Evolutionary conservation across 35 echinoderm and acorn worm species (phyloP).

Genomic region (Apostichopus parvimensis): DNA sequence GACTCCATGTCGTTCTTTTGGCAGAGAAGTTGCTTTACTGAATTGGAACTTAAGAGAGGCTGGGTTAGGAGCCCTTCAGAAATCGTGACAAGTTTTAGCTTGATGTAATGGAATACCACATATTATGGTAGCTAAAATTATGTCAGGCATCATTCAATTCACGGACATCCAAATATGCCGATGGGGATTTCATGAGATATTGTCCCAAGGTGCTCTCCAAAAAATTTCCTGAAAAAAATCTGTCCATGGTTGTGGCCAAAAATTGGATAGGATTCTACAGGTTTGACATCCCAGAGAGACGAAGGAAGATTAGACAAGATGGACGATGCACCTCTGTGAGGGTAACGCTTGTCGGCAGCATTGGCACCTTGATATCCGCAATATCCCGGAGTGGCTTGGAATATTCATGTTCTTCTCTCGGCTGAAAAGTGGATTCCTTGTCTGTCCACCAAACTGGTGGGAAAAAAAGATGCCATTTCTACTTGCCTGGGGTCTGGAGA

Average conservation of each 20-base stretch:
- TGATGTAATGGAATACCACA: neutral
- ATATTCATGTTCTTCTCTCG: no score
- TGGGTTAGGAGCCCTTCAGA: neutral
- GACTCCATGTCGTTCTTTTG: neutral
- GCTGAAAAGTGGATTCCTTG: neutral
- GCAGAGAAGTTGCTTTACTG: neutral
- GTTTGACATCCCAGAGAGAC: neutral
- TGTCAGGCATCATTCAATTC: neutral
- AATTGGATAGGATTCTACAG: conserved; percentile 48
- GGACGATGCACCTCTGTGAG: neutral
- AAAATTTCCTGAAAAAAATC: conserved; percentile 16
- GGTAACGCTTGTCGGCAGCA: no score
- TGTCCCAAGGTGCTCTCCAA: conserved; percentile 25
- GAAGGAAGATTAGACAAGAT: neutral
- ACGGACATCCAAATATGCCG: neutral
- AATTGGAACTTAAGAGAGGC: conserved; percentile 2
- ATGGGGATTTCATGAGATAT: conserved; percentile 12
- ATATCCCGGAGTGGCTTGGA: no score
- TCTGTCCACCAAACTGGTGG: neutral
- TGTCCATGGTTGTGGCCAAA: conserved; percentile 1
- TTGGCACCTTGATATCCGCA: no score
- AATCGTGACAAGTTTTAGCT: conserved; percentile 7
- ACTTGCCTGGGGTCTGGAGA: neutral
- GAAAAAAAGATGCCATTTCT: neutral
- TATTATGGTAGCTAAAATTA: neutral